Evolutionary conservation across 2,797 vertebrate genomes (phyloP).

Genomic region (Gallinago stenura): DNA sequence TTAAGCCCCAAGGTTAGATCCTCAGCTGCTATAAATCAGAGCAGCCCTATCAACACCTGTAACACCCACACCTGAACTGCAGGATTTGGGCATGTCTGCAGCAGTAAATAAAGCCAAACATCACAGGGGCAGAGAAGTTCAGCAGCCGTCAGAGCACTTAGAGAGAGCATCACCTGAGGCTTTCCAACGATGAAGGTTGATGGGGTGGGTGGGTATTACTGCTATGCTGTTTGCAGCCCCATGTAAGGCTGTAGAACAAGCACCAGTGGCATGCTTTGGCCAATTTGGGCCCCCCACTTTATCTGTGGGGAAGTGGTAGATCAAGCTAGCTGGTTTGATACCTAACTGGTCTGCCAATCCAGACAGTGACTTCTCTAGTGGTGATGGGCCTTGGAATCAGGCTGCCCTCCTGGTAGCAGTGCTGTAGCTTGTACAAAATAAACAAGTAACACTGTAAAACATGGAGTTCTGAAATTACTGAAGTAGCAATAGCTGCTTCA

Average conservation of each 20-base stretch:
- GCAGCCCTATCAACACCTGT: not conserved
- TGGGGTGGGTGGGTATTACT: not conserved
- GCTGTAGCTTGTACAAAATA: not conserved
- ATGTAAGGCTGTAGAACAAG: not conserved
- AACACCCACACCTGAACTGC: not conserved
- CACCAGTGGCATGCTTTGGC: not conserved
- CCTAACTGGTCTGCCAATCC: not conserved
- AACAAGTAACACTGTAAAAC: not conserved
- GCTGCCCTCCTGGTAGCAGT: not conserved
- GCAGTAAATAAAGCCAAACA: not conserved
- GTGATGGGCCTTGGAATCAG: not conserved
- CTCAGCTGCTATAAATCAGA: not conserved
- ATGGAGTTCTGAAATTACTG: not conserved
- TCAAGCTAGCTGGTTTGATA: not conserved
- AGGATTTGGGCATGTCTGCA: not conserved
- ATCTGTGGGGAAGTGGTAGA: not conserved
- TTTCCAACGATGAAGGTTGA: not conserved
- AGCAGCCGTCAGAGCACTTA: not conserved
- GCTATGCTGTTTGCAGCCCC: not conserved
- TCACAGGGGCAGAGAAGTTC: not conserved
- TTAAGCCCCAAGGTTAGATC: not conserved
- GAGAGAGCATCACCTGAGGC: not conserved
- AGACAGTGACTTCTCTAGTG: not conserved
- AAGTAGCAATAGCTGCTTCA: not conserved
- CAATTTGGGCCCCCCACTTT: rapidly evolving